phyloP scores from a whole-genome alignment of 2,888 invertebrate genomes.

The Lithosia quadra region DNA sequence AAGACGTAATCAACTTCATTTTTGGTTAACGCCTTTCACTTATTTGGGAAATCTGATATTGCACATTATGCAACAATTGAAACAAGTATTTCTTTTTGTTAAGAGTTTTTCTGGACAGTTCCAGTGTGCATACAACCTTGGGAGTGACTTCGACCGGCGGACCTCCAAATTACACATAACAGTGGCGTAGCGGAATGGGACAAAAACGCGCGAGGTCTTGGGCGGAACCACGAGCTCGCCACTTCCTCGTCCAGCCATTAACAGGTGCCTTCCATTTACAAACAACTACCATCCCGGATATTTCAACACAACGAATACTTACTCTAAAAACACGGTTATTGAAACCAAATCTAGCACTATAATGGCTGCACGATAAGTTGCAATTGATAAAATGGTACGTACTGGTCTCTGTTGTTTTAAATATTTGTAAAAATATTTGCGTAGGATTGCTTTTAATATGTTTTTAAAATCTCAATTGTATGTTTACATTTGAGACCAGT shows the following conservation, averaged over 20 bases:
- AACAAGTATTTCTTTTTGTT: conserved; percentile 24
- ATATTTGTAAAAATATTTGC: conserved; percentile 24
- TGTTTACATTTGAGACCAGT: conserved; percentile 36
- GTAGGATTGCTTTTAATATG: conserved; percentile 5
- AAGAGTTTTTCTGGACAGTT: conserved; percentile 45
- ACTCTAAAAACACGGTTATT: conserved; percentile 30
- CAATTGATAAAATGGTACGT: conserved; percentile 49
- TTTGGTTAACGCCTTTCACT: conserved; percentile 46
- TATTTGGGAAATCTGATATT: conserved; percentile 39
- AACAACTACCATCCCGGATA: conserved; percentile 11
- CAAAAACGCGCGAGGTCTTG: conserved; percentile 74
- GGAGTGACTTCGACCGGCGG: conserved; percentile 76
- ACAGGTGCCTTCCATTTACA: conserved; percentile 24
- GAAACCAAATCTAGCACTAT: conserved; percentile 39
- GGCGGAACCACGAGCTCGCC: conserved; percentile 54
- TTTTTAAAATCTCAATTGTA: conserved; percentile 5
- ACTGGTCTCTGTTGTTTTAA: conserved; percentile 44
- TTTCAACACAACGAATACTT: conserved; percentile 15
- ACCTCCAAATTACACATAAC: conserved; percentile 87
- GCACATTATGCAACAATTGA: conserved; percentile 37
- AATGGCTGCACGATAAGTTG: conserved; percentile 59
- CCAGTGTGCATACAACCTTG: conserved; percentile 66
- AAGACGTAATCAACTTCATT: conserved; percentile 37
- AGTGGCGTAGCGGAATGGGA: conserved; percentile 76
- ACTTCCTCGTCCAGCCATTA: conserved; percentile 72